These are phyloP conservation scores for Coreoperca whiteheadi DNA, from an alignment of 2,113 vertebrate species.

Conservation along the genomic window DNA sequence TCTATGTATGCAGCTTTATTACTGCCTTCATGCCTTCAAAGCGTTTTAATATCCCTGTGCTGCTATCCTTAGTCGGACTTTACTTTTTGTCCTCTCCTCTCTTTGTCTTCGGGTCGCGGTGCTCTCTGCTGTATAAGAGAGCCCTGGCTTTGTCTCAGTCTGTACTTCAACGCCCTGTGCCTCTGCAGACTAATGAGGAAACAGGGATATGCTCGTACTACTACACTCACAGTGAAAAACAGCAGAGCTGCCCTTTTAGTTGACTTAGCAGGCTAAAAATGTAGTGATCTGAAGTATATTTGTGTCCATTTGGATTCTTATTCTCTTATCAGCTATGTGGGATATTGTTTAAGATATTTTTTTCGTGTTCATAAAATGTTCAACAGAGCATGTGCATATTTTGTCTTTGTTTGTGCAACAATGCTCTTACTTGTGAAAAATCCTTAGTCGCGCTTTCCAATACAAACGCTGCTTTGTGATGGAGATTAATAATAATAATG, in stretches of 20 bases:
- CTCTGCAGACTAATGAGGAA: conserved; percentile 73
- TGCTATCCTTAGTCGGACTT: not conserved
- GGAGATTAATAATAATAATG: conserved; percentile 50
- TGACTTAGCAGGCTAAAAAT: not conserved
- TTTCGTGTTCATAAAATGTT: not conserved
- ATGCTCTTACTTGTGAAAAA: conserved; percentile 23
- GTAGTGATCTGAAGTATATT: not conserved
- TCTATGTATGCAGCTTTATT: not conserved
- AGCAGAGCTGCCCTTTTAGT: conserved; percentile 16
- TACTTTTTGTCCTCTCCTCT: conserved; percentile 27
- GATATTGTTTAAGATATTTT: not conserved
- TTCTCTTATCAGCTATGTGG: not conserved
- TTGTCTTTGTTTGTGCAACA: not conserved
- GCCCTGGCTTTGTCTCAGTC: conserved; percentile 62
- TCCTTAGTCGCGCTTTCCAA: not conserved
- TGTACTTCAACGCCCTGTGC: conserved; percentile 55
- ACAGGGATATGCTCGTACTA: conserved; percentile 40
- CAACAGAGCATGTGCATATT: not conserved
- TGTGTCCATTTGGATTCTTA: not conserved
- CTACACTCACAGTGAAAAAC: conserved; percentile 14
- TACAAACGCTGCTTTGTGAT: conserved; percentile 57
- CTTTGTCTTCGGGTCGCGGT: conserved; percentile 45
- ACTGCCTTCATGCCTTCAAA: not conserved
- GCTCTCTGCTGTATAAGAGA: conserved; percentile 58
- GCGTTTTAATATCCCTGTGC: conserved; percentile 4